Percentiles rank a stretch among this genome's conserved stretches.
Evolutionary conservation across 2,797 vertebrate species (phyloP).

Genomic region (Neosilurus mollespiculum): DNA sequence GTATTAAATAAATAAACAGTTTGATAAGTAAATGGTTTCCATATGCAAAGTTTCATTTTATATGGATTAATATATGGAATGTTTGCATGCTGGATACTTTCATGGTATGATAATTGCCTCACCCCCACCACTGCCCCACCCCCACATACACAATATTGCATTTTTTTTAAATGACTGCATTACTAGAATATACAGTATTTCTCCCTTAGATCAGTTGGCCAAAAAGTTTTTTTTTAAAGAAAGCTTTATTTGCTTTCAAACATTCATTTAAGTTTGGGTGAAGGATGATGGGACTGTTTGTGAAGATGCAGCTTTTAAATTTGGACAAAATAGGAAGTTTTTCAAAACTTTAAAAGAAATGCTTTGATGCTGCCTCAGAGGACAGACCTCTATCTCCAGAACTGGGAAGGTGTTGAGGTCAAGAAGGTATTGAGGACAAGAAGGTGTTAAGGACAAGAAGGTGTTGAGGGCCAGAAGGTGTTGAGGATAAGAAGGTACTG

Average conservation of each 20-base stretch:
- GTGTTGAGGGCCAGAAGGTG: no score
- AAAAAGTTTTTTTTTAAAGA: neutral
- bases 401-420: neutral
- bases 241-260: neutral
- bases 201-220: neutral
- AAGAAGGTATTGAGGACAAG: no score
- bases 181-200: neutral
- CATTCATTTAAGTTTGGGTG: neutral
- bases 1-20: slow-evolving; percentile 7
- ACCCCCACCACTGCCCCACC: neutral
- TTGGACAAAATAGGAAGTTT: no score
- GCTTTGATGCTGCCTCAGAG: neutral
- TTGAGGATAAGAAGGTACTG: no score
- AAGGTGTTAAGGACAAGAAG: no score
- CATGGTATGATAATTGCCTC: neutral
- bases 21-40: neutral
- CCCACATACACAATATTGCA: neutral
- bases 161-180: neutral
- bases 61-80: neutral
- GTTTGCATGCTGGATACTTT: neutral
- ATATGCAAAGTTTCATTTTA: neutral
- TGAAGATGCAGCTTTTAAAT: neutral
- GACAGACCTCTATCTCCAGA: neutral
- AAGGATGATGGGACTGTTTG: neutral
- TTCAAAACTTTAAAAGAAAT: neutral